Conservation (phyloP, 2,888 invertebrate species). For the Nipponacmea schrenckii region DNA sequence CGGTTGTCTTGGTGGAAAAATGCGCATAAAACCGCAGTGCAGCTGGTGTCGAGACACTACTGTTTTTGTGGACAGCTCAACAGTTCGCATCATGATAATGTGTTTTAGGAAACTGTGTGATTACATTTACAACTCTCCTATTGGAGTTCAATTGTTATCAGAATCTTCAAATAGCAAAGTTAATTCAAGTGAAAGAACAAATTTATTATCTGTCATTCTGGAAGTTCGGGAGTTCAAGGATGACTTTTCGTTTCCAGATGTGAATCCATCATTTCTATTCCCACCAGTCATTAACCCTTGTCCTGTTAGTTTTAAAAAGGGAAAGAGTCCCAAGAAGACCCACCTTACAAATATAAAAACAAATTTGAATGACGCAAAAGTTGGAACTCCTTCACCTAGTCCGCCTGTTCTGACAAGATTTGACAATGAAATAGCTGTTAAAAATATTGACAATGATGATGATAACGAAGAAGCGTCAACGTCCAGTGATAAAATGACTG, state of each 20-base stretch:
- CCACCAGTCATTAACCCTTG: neutral
- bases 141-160: conserved; percentile 41
- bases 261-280: neutral
- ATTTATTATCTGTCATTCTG: conserved; percentile 49
- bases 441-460: neutral
- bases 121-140: conserved; percentile 74
- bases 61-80: conserved; percentile 84
- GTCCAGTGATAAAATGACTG: neutral
- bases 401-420: neutral
- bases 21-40: conserved; percentile 86
- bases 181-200: conserved; percentile 27
- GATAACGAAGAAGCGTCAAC: neutral
- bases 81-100: conserved; percentile 82
- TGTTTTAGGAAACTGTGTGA: conserved; percentile 91
- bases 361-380: neutral
- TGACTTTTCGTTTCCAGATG: conserved; percentile 15
- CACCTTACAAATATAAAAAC: neutral
- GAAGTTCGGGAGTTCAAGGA: conserved; percentile 53
- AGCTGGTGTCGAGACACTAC: conserved; percentile 86
- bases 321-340: neutral
- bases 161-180: conserved; percentile 48
- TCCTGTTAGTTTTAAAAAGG: neutral
- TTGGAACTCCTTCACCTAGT: neutral
- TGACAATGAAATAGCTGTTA: neutral
- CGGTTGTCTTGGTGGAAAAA: conserved; percentile 84